Evolutionary conservation across 2,797 vertebrate genomes (phyloP).

Genomic region (Cyprinodon diabolis): DNA sequence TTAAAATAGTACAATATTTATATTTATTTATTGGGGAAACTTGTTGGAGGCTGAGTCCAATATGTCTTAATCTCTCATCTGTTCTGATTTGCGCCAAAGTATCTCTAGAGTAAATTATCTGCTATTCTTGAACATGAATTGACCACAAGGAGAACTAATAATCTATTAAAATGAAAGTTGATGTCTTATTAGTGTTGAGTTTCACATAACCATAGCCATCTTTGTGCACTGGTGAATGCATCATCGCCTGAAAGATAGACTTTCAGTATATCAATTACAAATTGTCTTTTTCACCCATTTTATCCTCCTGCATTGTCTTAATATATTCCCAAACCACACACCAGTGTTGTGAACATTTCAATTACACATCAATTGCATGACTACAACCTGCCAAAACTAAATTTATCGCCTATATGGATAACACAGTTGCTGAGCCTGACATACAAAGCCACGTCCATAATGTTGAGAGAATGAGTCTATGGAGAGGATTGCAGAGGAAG

Average conservation of each 20-base stretch:
- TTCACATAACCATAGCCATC: constrained; percentile 52
- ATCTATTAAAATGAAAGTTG: constrained; percentile 60
- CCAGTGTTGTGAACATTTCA: constrained; percentile 43
- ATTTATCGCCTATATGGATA: constrained; percentile 25
- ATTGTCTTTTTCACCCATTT: constrained; percentile 10
- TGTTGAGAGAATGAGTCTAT: constrained; percentile 12
- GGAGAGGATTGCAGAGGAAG: constrained; percentile 6
- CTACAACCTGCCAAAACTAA: constrained; percentile 26
- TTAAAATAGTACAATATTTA: constrained; percentile 48
- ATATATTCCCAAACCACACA: constrained; percentile 20
- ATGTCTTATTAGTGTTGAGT: constrained; percentile 62
- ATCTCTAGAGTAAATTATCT: constrained; percentile 70
- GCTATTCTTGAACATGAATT: constrained; percentile 32
- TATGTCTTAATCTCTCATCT: constrained; percentile 64
- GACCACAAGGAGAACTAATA: constrained; percentile 56
- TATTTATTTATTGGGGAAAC: constrained; percentile 42
- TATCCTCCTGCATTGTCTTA: constrained; percentile 12
- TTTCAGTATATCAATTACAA: constrained; percentile 72
- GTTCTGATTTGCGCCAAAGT: constrained; percentile 57
- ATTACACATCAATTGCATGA: constrained; percentile 37
- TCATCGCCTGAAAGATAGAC: constrained; percentile 69
- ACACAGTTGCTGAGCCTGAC: constrained; percentile 9
- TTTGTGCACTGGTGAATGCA: constrained; percentile 63
- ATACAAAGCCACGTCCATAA: constrained; percentile 27
- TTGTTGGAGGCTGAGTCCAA: constrained; percentile 31